Evolutionary conservation across 2,888 invertebrate genomes (phyloP).

Genomic region (Meiosimyza platycephala): DNA sequence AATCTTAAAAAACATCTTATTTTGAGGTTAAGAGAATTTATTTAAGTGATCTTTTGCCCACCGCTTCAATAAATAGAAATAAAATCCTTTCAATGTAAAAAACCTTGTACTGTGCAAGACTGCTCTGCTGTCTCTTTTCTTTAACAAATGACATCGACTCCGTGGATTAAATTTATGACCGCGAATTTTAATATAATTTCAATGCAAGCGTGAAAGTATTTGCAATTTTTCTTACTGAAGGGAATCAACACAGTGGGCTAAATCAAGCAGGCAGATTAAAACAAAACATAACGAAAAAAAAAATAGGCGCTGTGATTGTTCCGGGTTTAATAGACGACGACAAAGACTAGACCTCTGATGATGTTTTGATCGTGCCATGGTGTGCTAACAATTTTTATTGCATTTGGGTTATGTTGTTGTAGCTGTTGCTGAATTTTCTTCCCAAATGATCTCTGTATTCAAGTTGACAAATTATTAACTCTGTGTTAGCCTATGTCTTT

Average conservation of each 20-base stretch:
- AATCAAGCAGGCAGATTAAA: not conserved
- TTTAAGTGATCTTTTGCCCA: too few relatives aligned
- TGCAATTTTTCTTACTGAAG: constrained; percentile 1
- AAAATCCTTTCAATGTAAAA: not conserved
- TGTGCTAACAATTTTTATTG: constrained; percentile 9
- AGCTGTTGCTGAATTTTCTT: not conserved
- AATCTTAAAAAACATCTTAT: too few relatives aligned
- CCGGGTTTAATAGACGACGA: constrained; percentile 16
- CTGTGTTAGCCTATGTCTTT: constrained; percentile 17
- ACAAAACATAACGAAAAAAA: not conserved
- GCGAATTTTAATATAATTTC: constrained; percentile 30
- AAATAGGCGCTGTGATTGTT: not conserved
- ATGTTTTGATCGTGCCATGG: constrained; percentile 11
- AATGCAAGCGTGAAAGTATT: constrained; percentile 31
- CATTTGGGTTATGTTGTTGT: not conserved
- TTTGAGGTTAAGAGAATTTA: too few relatives aligned
- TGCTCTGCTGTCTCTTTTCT: not conserved
- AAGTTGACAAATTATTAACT: constrained; percentile 34
- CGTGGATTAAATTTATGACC: constrained; percentile 59
- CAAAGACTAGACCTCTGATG: not conserved
- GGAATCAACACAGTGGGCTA: not conserved
- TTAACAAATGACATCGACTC: constrained; percentile 55
- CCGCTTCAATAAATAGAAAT: not conserved
- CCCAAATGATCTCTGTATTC: constrained; percentile 21
- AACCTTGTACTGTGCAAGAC: too few relatives aligned